Percentiles rank a stretch among this genome's conserved stretches.
These are phyloP conservation scores for Drosophila kurseongensis DNA, from an alignment of 1,140 invertebrate species.

Conservation along the genomic window DNA sequence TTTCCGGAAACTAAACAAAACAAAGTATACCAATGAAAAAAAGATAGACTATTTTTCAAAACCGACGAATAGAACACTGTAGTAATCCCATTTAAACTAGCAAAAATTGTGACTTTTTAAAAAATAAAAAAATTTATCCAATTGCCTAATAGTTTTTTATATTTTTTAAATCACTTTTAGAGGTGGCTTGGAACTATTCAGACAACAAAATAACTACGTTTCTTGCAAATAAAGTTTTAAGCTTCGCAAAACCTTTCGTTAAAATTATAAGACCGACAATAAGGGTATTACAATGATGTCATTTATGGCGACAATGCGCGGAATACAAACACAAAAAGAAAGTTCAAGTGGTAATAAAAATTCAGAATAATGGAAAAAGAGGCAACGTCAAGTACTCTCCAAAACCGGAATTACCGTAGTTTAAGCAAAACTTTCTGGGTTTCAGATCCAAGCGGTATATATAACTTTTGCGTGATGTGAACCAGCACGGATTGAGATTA, in stretches of 20 bases:
- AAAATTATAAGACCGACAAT: neutral
- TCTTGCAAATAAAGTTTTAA: neutral
- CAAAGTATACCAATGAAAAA: neutral
- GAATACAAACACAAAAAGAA: conserved; percentile 24
- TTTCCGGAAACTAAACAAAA: neutral
- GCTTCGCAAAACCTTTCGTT: neutral
- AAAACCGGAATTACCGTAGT: conserved; percentile 35
- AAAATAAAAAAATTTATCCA: no score
- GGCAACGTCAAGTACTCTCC: neutral
- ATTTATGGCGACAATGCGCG: conserved; percentile 11
- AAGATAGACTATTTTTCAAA: neutral
- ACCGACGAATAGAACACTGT: no score
- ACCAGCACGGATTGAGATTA: neutral
- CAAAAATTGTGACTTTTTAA: no score
- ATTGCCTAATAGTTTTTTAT: no score
- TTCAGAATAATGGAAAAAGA: conserved; percentile 2
- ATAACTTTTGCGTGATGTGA: conserved; percentile 8
- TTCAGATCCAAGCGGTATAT: conserved; percentile 13
- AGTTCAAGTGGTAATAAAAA: conserved; percentile 7
- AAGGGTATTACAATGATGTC: conserved; percentile 32
- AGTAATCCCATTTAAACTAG: no score
- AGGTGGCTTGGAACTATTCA: no score
- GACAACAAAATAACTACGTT: no score
- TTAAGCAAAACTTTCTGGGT: conserved; percentile 15
- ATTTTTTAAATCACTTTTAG: no score